These are phyloP conservation scores for Cyphomyrus plagiostoma DNA, from an alignment of 2,113 vertebrate genomes.

Conservation along the genomic window DNA sequence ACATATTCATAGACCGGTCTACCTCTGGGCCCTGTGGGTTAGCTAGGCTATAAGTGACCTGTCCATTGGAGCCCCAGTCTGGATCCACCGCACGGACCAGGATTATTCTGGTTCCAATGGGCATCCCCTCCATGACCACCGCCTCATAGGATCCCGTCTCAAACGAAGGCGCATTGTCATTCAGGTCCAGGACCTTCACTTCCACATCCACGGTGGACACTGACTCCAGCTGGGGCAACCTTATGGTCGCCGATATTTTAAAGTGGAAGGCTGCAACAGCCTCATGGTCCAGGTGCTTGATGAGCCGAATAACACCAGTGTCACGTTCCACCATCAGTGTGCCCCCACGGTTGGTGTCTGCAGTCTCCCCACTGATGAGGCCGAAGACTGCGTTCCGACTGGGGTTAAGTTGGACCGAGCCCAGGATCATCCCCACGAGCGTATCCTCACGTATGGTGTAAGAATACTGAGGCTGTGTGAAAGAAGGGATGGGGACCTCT, in stretches of 20 bases:
- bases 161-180: slow-evolving; percentile 91
- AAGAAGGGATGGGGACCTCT: slow-evolving; percentile 76
- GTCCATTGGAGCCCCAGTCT: slow-evolving; percentile 88
- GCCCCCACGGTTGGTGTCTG: slow-evolving; percentile 76
- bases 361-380: slow-evolving; percentile 70
- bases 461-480: slow-evolving; percentile 89
- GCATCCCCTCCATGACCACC: slow-evolving; percentile 92
- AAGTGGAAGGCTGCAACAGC: slow-evolving; percentile 73
- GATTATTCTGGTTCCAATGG: slow-evolving; percentile 78
- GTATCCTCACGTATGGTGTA: slow-evolving; percentile 83
- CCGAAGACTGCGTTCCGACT: slow-evolving; percentile 68
- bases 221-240: slow-evolving; percentile 73
- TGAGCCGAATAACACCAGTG: slow-evolving; percentile 76
- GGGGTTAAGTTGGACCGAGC: slow-evolving; percentile 74
- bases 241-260: slow-evolving; percentile 78
- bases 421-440: slow-evolving; percentile 74
- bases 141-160: slow-evolving; percentile 79
- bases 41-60: slow-evolving; percentile 80
- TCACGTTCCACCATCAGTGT: slow-evolving; percentile 84
- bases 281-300: slow-evolving; percentile 83
- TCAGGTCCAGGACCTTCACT: slow-evolving; percentile 85
- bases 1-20: slow-evolving; percentile 60
- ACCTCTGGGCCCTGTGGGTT: slow-evolving; percentile 56
- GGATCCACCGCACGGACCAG: slow-evolving; percentile 81
- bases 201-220: slow-evolving; percentile 84